Conservation (phyloP, 2,888 invertebrate genomes). For the Nymphalis polychloros region DNA sequence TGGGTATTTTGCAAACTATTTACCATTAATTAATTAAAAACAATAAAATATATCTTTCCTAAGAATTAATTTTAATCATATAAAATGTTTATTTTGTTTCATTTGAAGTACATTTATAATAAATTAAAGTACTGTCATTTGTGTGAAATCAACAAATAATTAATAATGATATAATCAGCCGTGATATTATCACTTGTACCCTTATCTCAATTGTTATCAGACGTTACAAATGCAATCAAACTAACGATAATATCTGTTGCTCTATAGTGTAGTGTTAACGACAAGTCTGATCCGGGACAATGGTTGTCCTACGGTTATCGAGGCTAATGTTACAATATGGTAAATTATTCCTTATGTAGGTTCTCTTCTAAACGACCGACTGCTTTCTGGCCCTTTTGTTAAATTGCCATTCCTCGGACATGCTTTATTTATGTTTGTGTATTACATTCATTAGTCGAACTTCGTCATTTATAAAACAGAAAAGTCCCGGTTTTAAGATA, state of each 20-base stretch:
- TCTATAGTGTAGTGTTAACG: constrained; percentile 10
- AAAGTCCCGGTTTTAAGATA: no score
- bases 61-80: background rate
- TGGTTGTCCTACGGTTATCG: constrained; percentile 11
- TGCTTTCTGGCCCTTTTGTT: constrained; percentile 52
- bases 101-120: no score
- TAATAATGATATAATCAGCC: constrained; percentile 11
- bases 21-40: background rate
- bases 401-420: constrained; percentile 44
- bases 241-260: constrained; percentile 8
- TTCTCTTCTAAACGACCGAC: constrained; percentile 39
- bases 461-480: no score
- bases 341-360: constrained; percentile 24
- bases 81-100: background rate
- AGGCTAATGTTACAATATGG: constrained; percentile 30
- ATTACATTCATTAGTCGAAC: background rate
- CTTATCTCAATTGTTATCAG: constrained; percentile 4
- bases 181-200: background rate
- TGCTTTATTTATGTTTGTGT: background rate
- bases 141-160: constrained; percentile 15
- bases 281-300: constrained; percentile 13
- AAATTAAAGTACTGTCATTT: background rate
- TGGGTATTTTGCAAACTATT: background rate
- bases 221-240: constrained; percentile 8
- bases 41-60: background rate